These are phyloP conservation scores for Saimiri boliviensis DNA, from an alignment of 2,113 vertebrate genomes.

Conservation along the genomic window DNA sequence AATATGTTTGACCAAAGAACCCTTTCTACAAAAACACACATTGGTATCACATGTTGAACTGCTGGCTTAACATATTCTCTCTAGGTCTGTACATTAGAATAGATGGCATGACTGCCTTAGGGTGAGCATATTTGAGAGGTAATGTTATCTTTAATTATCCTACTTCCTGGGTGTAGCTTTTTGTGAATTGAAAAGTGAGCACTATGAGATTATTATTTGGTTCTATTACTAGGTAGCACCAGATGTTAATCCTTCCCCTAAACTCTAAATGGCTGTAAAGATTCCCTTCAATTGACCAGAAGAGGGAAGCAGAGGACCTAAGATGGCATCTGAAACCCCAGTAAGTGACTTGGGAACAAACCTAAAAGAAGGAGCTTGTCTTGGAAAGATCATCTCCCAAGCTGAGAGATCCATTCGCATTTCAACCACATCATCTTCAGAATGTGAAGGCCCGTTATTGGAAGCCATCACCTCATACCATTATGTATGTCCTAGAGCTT, in stretches of 20 bases:
- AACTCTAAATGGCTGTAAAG: neutral
- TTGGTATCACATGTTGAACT: neutral
- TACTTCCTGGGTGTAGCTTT: neutral
- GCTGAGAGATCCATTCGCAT: neutral
- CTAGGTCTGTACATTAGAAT: neutral
- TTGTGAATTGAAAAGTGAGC: neutral
- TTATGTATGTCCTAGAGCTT: neutral
- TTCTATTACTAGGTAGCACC: neutral
- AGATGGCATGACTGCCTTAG: neutral
- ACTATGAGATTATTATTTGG: neutral
- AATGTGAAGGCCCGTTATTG: rapidly evolving
- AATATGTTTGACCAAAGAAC: neutral
- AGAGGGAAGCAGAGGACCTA: constrained; percentile 80
- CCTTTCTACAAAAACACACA: neutral
- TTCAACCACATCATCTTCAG: neutral
- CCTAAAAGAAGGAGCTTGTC: neutral
- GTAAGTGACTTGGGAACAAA: neutral
- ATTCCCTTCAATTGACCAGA: constrained; percentile 70
- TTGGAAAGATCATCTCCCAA: neutral
- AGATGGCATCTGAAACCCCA: constrained; percentile 27
- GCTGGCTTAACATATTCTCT: neutral
- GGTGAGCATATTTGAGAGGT: neutral
- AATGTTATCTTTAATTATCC: neutral
- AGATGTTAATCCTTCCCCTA: neutral
- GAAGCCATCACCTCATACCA: neutral